Evolutionary conservation across 2,888 invertebrate species (phyloP), one percentile per base, ranked within the genome.

Genomic region (Hemithea aestivaria): DNA sequence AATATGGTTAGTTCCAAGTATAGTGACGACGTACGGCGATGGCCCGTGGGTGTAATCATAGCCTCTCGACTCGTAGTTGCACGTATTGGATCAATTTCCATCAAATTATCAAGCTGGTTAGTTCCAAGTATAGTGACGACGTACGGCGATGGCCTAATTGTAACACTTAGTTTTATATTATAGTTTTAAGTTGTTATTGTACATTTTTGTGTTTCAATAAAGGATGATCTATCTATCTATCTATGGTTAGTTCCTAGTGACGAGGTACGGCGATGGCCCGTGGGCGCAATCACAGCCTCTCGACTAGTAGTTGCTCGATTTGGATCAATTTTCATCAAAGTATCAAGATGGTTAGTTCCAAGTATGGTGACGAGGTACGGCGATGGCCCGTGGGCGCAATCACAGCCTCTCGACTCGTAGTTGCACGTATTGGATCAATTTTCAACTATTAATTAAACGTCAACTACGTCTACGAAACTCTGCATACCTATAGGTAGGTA

Each of bases 11-110:
- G 0, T 9, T 11, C 44, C 40, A 27, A 33, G 49, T 64, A 62
- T 56, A 64, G 58, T 73, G 78, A 70, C 72, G 74, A 78, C 75
- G 69, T 71, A 62, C 58, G 32, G 62, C 62, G 62, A 73, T 73
- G 67, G 75, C 77, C 77, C 58, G 55, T 62, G 74, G 77, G 66
- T 66, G 72, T 80, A 81, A 81, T 81, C 81, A 81, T 62, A 73
- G 65, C 72, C 56, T 61, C 62, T 27, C 22, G 27, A 27, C 16
- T 32, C 8, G 56, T 58, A 55, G 52, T 58, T 54, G 56, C 56
- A 53, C 55, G 45, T 37, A 53, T 45, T 48, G 38, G 46, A 64
- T 65, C 59, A 63, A 66, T 48, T 53, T 36, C 44, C 23, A 33
- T 48, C 49, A n/a, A 8, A 24, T 24, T 7, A 24, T 24, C 10